Evolutionary conservation across 2,888 invertebrate genomes (phyloP).

Genomic region (Linnaemya tessellans): DNA sequence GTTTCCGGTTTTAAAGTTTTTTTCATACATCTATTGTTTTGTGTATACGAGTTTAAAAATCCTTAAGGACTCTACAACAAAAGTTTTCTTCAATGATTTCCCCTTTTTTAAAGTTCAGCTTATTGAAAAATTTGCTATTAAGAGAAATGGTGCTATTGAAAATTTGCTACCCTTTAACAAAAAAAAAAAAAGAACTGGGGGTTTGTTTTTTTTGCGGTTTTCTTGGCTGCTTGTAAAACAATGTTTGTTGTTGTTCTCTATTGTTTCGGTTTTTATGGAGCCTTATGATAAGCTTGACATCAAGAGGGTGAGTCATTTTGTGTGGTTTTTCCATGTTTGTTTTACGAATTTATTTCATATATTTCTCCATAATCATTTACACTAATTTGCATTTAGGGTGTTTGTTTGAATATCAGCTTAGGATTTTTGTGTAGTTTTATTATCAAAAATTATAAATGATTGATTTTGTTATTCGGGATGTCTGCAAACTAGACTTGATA

Average conservation of each 20-base stretch:
- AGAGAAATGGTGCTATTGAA: slow-evolving; percentile 20
- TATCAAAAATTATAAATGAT: slow-evolving; percentile 41
- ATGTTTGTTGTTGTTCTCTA: slow-evolving; percentile 18
- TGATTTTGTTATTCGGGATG: slow-evolving; percentile 44
- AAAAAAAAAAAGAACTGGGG: slow-evolving; percentile 27
- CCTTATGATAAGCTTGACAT: slow-evolving; percentile 33
- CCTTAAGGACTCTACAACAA: slow-evolving; percentile 53
- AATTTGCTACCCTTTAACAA: slow-evolving; percentile 23
- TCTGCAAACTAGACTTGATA: background rate
- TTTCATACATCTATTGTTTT: slow-evolving; percentile 25
- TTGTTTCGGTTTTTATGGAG: background rate
- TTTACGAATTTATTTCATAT: slow-evolving; percentile 7
- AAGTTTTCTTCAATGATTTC: slow-evolving; percentile 3
- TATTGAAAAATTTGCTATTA: slow-evolving; percentile 28
- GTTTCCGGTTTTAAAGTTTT: slow-evolving; percentile 59
- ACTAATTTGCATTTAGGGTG: slow-evolving; percentile 65
- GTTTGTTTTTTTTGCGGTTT: slow-evolving; percentile 67
- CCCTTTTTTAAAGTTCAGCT: slow-evolving; percentile 41
- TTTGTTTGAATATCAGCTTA: slow-evolving; percentile 61
- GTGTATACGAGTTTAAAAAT: background rate
- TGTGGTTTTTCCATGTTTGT: slow-evolving; percentile 56
- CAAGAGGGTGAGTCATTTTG: slow-evolving; percentile 17
- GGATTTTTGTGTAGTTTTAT: slow-evolving; percentile 56
- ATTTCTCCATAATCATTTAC: slow-evolving; percentile 32
- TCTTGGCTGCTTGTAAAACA: slow-evolving; percentile 1